phyloP scores from a whole-genome alignment of 2,888 invertebrate species.

The Sarcophaga variegata region DNA sequence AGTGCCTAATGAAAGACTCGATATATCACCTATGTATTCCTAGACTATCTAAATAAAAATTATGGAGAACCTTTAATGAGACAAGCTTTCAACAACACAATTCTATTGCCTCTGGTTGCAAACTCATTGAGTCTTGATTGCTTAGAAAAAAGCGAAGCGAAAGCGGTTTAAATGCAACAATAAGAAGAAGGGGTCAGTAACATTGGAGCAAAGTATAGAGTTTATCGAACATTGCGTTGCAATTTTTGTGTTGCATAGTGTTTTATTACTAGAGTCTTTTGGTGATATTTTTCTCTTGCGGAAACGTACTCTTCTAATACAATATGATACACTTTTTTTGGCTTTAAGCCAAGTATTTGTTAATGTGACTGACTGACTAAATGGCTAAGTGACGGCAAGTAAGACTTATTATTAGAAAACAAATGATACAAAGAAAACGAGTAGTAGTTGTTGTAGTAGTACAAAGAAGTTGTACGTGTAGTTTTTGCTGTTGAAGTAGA shows the following conservation, averaged over 20 bases:
- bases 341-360: slow-evolving; percentile 57
- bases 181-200: too few species aligned
- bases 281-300: not conserved
- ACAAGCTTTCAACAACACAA: too few species aligned
- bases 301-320: too few species aligned
- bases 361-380: slow-evolving; percentile 32
- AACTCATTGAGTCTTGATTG: too few species aligned
- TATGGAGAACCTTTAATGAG: not conserved
- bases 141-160: too few species aligned
- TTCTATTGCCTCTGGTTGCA: too few species aligned
- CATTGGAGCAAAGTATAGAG: too few species aligned
- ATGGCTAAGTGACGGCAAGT: not conserved
- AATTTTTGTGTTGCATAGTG: too few species aligned
- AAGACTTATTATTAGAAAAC: slow-evolving; percentile 11
- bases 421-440: not conserved
- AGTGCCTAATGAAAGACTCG: too few species aligned
- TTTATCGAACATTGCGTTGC: too few species aligned
- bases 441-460: not conserved
- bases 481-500: not conserved
- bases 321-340: slow-evolving; percentile 12
- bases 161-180: too few species aligned
- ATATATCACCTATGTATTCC: too few species aligned
- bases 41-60: not conserved
- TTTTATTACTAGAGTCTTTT: slow-evolving; percentile 16
- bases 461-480: slow-evolving; percentile 7